Percentiles rank a stretch among this genome's conserved stretches.
phyloP scores from a whole-genome alignment of 1,140 invertebrate species.

The Nomia melanderi region DNA sequence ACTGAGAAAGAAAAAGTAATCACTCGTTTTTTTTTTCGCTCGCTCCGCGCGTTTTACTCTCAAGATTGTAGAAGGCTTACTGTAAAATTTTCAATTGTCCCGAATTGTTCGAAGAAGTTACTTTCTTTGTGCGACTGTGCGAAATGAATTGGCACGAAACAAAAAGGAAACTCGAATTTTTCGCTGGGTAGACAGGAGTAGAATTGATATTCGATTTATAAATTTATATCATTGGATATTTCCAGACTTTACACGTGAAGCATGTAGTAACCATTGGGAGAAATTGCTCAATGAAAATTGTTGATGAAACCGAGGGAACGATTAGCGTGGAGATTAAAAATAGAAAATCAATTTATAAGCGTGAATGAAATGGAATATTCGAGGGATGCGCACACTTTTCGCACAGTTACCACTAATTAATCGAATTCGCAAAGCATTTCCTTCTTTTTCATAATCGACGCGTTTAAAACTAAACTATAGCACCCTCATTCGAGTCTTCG shows the following conservation, averaged over 20 bases:
- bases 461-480: slow-evolving; percentile 55
- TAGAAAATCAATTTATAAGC: no score
- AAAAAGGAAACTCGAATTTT: background rate
- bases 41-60: no score
- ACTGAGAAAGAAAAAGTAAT: slow-evolving; percentile 16
- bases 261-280: no score
- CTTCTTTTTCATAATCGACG: slow-evolving; percentile 41
- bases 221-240: background rate
- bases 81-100: background rate
- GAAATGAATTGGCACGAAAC: slow-evolving; percentile 43
- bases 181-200: no score
- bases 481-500: slow-evolving; percentile 60
- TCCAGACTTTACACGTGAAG: no score
- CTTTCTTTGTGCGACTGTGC: slow-evolving; percentile 31
- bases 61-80: slow-evolving; percentile 10
- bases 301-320: no score
- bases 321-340: no score
- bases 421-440: slow-evolving; percentile 58
- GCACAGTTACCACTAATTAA: slow-evolving; percentile 50
- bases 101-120: slow-evolving; percentile 21
- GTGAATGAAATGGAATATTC: no score
- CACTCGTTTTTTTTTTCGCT: background rate
- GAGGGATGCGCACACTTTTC: slow-evolving; percentile 39
- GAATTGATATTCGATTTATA: background rate
- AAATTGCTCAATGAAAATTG: no score